phyloP scores from a whole-genome alignment of 2,113 vertebrate genomes.

The Lepus europaeus region DNA sequence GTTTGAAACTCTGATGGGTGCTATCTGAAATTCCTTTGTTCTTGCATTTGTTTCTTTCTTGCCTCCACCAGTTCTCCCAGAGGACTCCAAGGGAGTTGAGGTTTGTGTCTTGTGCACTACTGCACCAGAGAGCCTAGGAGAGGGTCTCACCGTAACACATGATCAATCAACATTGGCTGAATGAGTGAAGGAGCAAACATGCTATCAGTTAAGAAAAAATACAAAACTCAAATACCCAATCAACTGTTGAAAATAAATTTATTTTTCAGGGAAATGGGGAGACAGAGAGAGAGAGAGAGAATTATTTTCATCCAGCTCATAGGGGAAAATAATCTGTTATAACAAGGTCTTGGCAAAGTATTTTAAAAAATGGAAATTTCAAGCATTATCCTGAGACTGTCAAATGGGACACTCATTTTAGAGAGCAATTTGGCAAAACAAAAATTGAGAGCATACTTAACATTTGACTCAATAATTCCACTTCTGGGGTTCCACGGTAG shows the following conservation, averaged over 20 bases:
- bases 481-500: not conserved
- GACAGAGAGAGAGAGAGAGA: not conserved
- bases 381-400: not conserved
- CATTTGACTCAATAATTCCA: not conserved
- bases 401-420: not conserved
- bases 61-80: not conserved
- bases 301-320: not conserved
- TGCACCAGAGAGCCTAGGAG: not conserved
- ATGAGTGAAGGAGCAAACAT: not conserved
- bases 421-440: not conserved
- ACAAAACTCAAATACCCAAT: not conserved
- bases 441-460: slow-evolving; percentile 19
- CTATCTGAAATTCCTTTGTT: not conserved
- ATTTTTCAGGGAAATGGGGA: not conserved
- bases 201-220: not conserved
- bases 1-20: not conserved
- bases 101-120: not conserved
- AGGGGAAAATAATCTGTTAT: not conserved
- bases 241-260: not conserved
- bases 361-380: not conserved
- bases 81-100: not conserved
- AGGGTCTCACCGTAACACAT: not conserved
- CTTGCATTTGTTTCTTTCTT: not conserved
- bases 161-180: not conserved
- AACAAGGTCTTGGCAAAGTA: not conserved